These are phyloP conservation scores for Neostethus bicornis DNA, from an alignment of 2,797 vertebrate species.

Conservation along the genomic window DNA sequence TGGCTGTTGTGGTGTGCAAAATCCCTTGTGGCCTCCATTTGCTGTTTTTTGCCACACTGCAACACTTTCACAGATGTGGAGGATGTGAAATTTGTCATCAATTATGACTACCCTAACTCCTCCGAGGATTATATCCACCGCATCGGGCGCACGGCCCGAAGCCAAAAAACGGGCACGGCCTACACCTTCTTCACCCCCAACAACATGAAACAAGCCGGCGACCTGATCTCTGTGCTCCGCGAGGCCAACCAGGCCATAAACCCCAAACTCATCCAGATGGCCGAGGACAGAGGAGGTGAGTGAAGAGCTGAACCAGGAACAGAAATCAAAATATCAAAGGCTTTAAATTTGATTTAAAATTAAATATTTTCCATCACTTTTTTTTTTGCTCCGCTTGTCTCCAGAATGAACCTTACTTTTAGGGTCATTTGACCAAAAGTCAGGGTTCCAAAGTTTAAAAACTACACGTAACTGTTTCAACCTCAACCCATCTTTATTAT, in stretches of 20 bases:
- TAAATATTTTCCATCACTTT: too few relatives aligned
- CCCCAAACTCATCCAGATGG: constrained; percentile 95
- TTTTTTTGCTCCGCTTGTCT: too few relatives aligned
- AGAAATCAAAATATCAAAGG: too few relatives aligned
- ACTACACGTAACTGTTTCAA: too few relatives aligned
- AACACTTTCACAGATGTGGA: constrained; percentile 99
- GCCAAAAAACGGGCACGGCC: constrained; percentile 99
- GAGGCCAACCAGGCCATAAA: constrained; percentile 99
- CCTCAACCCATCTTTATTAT: too few relatives aligned
- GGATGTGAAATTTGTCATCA: constrained; percentile 99
- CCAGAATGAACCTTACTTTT: too few relatives aligned
- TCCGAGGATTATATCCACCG: constrained; percentile 99
- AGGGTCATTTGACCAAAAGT: too few relatives aligned
- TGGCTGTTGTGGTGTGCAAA: constrained; percentile 99
- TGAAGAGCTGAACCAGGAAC: too few relatives aligned
- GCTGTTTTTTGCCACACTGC: constrained; percentile 98
- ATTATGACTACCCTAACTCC: constrained; percentile 99
- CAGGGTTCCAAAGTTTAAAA: too few relatives aligned
- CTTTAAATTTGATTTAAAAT: too few relatives aligned
- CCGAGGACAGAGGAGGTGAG: constrained; percentile 97
- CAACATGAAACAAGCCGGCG: constrained; percentile 97
- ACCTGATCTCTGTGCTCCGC: constrained; percentile 97
- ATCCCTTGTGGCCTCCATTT: constrained; percentile 84
- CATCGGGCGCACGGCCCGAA: constrained; percentile 98
- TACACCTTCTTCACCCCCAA: constrained; percentile 99